A percentile compares a stretch with the other conserved stretches of the same genome.
These are phyloP conservation scores for Pituophis catenifer DNA, from an alignment of 2,113 vertebrate genomes.

Conservation along the genomic window DNA sequence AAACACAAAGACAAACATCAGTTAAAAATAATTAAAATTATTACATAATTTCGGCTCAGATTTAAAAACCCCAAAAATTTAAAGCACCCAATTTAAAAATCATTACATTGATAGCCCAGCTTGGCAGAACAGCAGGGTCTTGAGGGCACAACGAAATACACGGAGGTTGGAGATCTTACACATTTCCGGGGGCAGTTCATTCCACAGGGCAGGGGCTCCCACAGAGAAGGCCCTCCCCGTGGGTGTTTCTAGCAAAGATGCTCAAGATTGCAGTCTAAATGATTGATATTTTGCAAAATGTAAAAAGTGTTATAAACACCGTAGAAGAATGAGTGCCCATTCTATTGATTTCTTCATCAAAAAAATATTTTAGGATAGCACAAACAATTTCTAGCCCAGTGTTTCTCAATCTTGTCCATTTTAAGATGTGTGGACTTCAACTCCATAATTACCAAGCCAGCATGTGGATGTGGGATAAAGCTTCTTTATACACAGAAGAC, in stretches of 20 bases:
- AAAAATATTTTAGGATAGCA: neutral
- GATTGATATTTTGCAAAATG: neutral
- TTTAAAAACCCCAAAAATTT: too few species aligned
- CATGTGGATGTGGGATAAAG: neutral
- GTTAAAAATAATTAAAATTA: too few species aligned
- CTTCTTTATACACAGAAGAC: neutral
- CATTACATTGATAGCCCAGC: too few species aligned
- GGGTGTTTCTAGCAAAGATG: neutral
- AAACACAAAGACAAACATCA: too few species aligned
- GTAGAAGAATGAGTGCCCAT: neutral
- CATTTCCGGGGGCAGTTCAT: too few species aligned
- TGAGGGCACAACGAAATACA: too few species aligned
- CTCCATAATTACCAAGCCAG: neutral
- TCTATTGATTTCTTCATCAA: neutral
- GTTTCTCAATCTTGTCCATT: neutral
- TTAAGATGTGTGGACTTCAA: neutral
- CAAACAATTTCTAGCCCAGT: neutral
- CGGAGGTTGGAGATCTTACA: too few species aligned
- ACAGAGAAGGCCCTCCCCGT: too few species aligned
- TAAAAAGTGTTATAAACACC: neutral
- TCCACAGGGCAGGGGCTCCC: too few species aligned
- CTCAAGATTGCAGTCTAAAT: neutral
- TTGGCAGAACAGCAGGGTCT: too few species aligned
- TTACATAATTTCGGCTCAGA: too few species aligned
- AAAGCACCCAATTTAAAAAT: too few species aligned